Conservation (phyloP, 2,888 invertebrate genomes). For the Ethmia dodecea region DNA sequence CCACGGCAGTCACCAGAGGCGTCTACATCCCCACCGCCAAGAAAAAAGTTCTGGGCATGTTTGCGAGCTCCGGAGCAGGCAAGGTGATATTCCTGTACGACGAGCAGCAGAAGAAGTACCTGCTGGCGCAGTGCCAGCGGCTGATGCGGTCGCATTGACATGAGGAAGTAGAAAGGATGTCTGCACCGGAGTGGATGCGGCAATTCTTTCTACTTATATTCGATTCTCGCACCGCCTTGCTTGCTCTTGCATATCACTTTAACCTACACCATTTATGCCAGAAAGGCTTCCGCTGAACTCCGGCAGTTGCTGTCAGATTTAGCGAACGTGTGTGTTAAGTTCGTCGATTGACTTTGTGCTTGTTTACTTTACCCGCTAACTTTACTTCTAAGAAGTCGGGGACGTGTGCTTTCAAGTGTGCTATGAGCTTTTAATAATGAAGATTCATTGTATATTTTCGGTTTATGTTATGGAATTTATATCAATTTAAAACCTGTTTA, state of each 20-base stretch:
- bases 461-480: too few species aligned
- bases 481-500: too few species aligned
- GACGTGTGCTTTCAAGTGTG: too few species aligned
- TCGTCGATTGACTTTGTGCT: too few species aligned
- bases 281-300: conserved; percentile 49
- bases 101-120: conserved; percentile 60
- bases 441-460: too few species aligned
- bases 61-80: conserved; percentile 79
- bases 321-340: too few species aligned
- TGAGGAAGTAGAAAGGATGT: conserved; percentile 59
- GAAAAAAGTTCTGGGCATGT: conserved; percentile 80
- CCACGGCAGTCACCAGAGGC: conserved; percentile 82
- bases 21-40: conserved; percentile 79
- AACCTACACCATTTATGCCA: conserved; percentile 60
- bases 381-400: too few species aligned
- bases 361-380: too few species aligned
- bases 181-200: conserved; percentile 35
- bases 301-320: too few species aligned
- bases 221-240: conserved; percentile 56
- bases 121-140: conserved; percentile 59
- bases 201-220: conserved; percentile 69
- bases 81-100: conserved; percentile 76
- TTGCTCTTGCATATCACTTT: conserved; percentile 56
- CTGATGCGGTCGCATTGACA: conserved; percentile 67
- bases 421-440: too few species aligned